Evolutionary conservation across 2,797 vertebrate genomes (phyloP).

Genomic region (Microctenopoma steveboyesi): DNA sequence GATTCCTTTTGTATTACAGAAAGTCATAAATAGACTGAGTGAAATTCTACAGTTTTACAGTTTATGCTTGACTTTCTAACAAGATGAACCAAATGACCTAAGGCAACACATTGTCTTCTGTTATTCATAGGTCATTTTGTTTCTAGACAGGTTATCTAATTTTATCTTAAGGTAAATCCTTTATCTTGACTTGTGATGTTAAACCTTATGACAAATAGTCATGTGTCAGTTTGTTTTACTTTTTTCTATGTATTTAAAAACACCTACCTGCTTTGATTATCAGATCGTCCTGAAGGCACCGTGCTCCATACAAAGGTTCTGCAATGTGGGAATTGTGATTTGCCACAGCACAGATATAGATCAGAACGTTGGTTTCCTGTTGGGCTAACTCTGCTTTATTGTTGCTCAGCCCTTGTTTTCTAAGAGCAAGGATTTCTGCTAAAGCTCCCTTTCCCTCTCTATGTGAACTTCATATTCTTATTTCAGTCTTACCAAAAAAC

Average conservation of each 20-base stretch:
- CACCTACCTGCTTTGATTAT: constrained; percentile 26
- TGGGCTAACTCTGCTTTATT: constrained; percentile 45
- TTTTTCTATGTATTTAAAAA: constrained; percentile 36
- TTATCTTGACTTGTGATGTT: constrained; percentile 29
- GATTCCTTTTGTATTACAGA: constrained; percentile 56
- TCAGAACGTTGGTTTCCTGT: constrained; percentile 56
- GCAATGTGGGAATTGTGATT: constrained; percentile 45
- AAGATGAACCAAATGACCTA: constrained; percentile 26
- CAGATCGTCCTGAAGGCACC: constrained; percentile 38
- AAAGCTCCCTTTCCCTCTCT: constrained; percentile 23
- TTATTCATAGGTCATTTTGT: background rate
- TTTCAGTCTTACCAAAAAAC: constrained; percentile 38
- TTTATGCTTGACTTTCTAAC: constrained; percentile 42
- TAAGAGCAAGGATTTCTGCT: constrained; percentile 34
- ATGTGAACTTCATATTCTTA: constrained; percentile 35
- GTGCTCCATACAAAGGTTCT: constrained; percentile 25
- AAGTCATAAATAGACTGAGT: constrained; percentile 36
- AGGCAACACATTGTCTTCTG: constrained; percentile 41
- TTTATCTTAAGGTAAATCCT: constrained; percentile 34
- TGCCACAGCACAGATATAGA: constrained; percentile 55
- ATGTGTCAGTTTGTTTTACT: constrained; percentile 3
- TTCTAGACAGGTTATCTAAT: constrained; percentile 41
- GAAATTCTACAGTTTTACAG: constrained; percentile 30
- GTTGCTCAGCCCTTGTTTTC: constrained; percentile 40
- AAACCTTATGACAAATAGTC: constrained; percentile 34